Evolutionary conservation across 2,113 vertebrate genomes (phyloP), one percentile per base, ranked within the genome.

Genomic region (Xyrauchen texanus): DNA sequence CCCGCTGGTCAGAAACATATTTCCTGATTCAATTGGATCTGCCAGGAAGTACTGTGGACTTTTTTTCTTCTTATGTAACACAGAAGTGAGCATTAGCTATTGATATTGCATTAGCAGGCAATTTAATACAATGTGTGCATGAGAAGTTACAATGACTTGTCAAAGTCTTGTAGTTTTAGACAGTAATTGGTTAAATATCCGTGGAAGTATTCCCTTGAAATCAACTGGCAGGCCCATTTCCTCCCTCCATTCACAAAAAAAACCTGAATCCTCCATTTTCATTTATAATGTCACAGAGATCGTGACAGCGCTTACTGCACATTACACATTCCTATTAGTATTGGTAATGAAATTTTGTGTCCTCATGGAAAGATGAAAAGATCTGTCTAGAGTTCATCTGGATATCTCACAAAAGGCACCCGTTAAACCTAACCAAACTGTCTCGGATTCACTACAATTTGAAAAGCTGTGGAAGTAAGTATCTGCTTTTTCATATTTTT

Each of bases 181-280:
- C 83, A 81, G 70, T 90, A 90, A 93, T 90, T 89, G 88, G 81
- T 85, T 87, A 85, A 86, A 87, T 83, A 89, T 88, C 81, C 77
- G 80, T 87, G 72, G 88, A 88, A 91, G 89, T 86, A 84, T 82
- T 90, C 81, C 86, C 85, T 74, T 85, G 85, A 87, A 89, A 88
- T 91, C 89, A 89, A 86, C 82, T 86, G 83, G 84, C 81, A 75
- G 81, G 13, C 74, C 76, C 77, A 85, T 88, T 89, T 91, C 85
- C 88, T 82, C 65, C 74, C 78, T 34, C 80, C 85, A 90, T 91
- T 91, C 86, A 90, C 83, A 89, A 90, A 87, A 87, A 83, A 73
- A 45, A n/a, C 46, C n/a, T n/a, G 81, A 87, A 88, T 89, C 83
- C 87, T 85, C 75, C 78, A 86, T 89, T 88, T 88, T 88, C 85